Percentiles rank a stretch among this genome's conserved stretches.
Evolutionary conservation across 2,797 vertebrate species (phyloP).

Genomic region (Sibirionetta formosa): DNA sequence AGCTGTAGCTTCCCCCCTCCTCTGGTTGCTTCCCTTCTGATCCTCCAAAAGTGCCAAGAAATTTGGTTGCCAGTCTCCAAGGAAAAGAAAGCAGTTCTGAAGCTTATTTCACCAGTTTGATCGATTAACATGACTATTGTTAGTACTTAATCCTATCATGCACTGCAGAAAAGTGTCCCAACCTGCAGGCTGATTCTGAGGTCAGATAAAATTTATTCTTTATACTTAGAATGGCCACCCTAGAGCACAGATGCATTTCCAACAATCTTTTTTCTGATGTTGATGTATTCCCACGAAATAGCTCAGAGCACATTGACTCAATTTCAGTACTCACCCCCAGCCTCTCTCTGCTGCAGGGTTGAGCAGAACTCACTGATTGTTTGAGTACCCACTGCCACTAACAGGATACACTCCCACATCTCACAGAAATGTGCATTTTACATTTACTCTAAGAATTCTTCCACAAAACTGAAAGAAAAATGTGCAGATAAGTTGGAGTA

Average conservation of each 20-base stretch:
- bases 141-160: neutral
- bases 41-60: neutral
- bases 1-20: neutral
- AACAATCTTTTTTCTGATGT: neutral
- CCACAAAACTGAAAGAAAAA: slow-evolving; percentile 1
- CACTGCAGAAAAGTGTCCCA: neutral
- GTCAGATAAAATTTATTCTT: slow-evolving; percentile 37
- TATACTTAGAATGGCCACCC: neutral
- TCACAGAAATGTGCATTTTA: neutral
- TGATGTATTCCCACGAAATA: neutral
- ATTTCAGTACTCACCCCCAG: neutral
- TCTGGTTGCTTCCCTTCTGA: neutral
- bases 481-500: neutral
- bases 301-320: slow-evolving; percentile 8
- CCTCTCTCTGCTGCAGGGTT: neutral
- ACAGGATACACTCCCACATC: neutral
- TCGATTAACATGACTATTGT: neutral
- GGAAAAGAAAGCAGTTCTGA: neutral
- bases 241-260: slow-evolving; percentile 21
- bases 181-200: slow-evolving; percentile 11
- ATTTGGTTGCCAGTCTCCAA: neutral
- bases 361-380: neutral
- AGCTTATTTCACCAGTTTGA: neutral
- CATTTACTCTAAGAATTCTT: neutral
- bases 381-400: neutral